Evolutionary conservation across 2,797 vertebrate genomes (phyloP), one percentile per base, ranked within the genome.

Genomic region (Triplophysa bombifrons): DNA sequence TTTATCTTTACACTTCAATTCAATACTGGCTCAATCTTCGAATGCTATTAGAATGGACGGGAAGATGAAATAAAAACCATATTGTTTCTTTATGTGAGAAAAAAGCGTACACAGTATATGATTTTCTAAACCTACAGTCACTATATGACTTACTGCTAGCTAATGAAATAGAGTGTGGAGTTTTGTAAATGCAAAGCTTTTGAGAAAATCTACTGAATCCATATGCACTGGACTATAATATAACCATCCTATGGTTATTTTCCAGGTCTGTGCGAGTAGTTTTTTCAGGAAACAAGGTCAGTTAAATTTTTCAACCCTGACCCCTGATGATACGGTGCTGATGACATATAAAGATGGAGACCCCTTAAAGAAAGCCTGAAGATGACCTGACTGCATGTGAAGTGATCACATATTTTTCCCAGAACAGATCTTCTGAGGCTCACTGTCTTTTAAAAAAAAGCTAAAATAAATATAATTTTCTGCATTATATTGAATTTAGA

Each of bases 401-500:
- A 74, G 22, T 76, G 85, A 30, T 30, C 30, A 30, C 4, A 30
- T 48, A 58, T 46, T 58, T 64, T 63, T 38, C 80, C 69, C 50
- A 70, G 66, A 75, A 67, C 50, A 34, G 34, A 72, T 79, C 71
- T 82, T 71, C 76, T 81, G 61, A 75, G 61, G 34, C 61, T 14
- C 11, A 44, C 27, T 80, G 65, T 60, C 76, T 80, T 74, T 61
- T 76, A 72, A 56, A 71, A 80, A 80, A 13, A 16, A 58, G 72
- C 71, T 85, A 66, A 80, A 76, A 76, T 41, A 22, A 75, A 83
- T 82, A 73, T 72, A 70, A 80, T 78, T 79, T 83, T 60, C 61
- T 66, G 75, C 53, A 56, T 70, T 83, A 76, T 76, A 85, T 86
- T 85, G 76, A 76, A 72, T 85, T 69, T 68, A 56, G 22, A 66